phyloP scores from a whole-genome alignment of 2,113 vertebrate genomes.

The Camelus bactrianus region DNA sequence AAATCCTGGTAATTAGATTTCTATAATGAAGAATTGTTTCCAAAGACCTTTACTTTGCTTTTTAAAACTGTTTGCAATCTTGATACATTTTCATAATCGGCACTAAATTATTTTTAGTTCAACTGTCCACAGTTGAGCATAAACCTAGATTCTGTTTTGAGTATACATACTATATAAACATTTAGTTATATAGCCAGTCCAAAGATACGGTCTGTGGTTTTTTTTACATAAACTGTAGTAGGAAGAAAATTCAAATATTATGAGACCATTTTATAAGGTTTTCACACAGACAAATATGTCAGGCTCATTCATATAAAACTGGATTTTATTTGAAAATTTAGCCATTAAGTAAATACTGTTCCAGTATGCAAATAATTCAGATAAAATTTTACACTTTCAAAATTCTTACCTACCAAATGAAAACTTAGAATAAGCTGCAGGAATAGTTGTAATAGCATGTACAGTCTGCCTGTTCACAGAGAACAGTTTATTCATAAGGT shows the following conservation, averaged over 20 bases:
- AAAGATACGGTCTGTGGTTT: neutral
- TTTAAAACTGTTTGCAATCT: constrained; percentile 8
- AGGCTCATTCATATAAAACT: neutral
- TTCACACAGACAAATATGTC: neutral
- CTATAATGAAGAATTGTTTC: neutral
- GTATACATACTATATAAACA: neutral
- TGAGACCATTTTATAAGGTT: neutral
- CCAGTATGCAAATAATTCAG: constrained; percentile 14
- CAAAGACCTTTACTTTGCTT: constrained; percentile 6
- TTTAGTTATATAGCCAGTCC: neutral
- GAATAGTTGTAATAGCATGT: neutral
- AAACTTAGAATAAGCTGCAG: neutral
- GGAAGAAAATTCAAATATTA: constrained; percentile 37
- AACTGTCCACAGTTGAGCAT: neutral
- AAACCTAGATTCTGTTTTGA: constrained; percentile 56
- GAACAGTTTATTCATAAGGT: neutral
- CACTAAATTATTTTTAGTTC: constrained; percentile 25
- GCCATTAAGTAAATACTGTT: neutral
- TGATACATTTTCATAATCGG: neutral
- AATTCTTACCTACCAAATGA: neutral
- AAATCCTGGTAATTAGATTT: constrained; percentile 42
- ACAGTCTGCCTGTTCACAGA: neutral
- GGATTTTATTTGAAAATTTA: constrained; percentile 33
- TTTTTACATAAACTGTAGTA: neutral
- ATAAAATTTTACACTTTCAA: constrained; percentile 4